phyloP scores from a whole-genome alignment of 1,140 invertebrate genomes.

The Drosophila nigrodunni region DNA sequence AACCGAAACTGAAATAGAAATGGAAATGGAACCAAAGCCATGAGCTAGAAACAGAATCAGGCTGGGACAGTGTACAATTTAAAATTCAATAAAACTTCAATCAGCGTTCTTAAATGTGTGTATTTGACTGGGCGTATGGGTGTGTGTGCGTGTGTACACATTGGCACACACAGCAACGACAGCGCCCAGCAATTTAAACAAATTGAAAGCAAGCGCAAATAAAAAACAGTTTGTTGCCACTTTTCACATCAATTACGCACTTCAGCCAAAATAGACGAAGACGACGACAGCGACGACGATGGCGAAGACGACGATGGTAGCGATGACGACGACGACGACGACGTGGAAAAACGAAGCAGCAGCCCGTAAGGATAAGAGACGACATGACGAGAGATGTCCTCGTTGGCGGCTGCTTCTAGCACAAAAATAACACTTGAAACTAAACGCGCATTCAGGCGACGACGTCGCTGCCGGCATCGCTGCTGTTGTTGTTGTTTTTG shows the following conservation, averaged over 20 bases:
- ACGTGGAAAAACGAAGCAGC: constrained; percentile 45
- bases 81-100: constrained; percentile 84
- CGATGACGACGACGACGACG: constrained; percentile 31
- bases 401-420: constrained; percentile 66
- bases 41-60: constrained; percentile 27
- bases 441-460: constrained; percentile 78
- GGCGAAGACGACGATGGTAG: constrained; percentile 29
- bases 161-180: constrained; percentile 65
- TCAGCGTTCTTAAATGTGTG: constrained; percentile 70
- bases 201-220: constrained; percentile 83
- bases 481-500: constrained; percentile 13
- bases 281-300: constrained; percentile 32
- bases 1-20: constrained; percentile 30
- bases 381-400: constrained; percentile 50
- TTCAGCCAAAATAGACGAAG: constrained; percentile 80
- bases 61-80: constrained; percentile 64
- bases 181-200: constrained; percentile 83
- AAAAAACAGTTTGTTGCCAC: constrained; percentile 83
- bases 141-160: constrained; percentile 30
- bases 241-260: constrained; percentile 83
- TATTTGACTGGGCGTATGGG: constrained; percentile 19
- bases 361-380: constrained; percentile 29
- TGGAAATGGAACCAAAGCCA: constrained; percentile 16
- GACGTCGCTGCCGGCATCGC: constrained; percentile 39
- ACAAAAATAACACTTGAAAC: constrained; percentile 82